Evolutionary conservation across 2,797 vertebrate species (phyloP).

Genomic region (Argyrosomus regius): DNA sequence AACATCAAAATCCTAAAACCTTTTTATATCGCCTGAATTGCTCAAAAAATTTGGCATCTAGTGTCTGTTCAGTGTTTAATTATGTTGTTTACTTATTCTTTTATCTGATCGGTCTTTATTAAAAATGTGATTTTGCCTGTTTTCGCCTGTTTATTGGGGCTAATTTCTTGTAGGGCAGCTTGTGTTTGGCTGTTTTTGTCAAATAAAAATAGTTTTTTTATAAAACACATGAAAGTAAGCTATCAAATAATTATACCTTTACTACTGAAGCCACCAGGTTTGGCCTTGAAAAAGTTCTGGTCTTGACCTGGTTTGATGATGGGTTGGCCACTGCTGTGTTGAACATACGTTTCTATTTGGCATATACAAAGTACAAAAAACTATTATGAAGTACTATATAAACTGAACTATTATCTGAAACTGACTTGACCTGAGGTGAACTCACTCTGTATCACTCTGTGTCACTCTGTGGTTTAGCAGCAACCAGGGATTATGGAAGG

Average conservation of each 20-base stretch:
- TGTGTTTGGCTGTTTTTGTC: too few species aligned
- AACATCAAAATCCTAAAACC: too few species aligned
- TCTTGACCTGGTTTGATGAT: background rate
- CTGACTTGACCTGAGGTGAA: background rate
- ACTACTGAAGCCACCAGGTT: too few species aligned
- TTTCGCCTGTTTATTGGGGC: background rate
- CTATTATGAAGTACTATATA: background rate
- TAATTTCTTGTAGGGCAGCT: background rate
- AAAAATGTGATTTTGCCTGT: background rate
- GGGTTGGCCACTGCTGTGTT: background rate
- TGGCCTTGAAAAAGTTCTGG: background rate
- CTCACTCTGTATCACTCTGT: slow-evolving; percentile 14
- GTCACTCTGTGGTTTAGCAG: slow-evolving; percentile 28
- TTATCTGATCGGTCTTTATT: background rate
- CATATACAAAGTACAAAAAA: background rate
- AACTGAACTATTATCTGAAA: background rate
- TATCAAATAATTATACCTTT: too few species aligned
- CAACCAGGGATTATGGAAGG: slow-evolving; percentile 54
- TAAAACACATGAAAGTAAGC: too few species aligned
- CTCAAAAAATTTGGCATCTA: background rate
- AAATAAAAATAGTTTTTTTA: too few species aligned
- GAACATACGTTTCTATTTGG: background rate
- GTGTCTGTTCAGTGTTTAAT: background rate
- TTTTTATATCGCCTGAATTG: too few species aligned
- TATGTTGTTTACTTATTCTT: background rate